A percentile compares a stretch with the other conserved stretches of the same genome.
These are phyloP conservation scores for Notamacropus eugenii DNA, from an alignment of 2,797 vertebrate species.

Conservation along the genomic window DNA sequence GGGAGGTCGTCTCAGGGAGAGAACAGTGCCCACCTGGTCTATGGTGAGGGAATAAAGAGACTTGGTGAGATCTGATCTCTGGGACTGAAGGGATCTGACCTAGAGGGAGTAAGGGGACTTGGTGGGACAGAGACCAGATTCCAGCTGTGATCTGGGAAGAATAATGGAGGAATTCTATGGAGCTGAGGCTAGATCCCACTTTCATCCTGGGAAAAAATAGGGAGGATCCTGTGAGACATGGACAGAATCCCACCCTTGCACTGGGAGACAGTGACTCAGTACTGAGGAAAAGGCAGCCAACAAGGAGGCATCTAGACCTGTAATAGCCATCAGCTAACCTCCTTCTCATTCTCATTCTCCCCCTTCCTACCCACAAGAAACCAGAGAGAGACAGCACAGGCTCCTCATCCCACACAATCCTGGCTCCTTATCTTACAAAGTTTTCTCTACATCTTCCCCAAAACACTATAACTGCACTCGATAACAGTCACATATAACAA, in stretches of 20 bases:
- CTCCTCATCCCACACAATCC: background rate
- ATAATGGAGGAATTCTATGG: background rate
- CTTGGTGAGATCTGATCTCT: background rate
- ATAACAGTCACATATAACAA: background rate
- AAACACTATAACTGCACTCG: background rate
- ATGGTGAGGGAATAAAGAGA: background rate
- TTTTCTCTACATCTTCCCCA: background rate
- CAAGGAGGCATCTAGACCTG: background rate
- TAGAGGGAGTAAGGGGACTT: background rate
- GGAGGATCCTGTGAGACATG: background rate
- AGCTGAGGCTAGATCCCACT: background rate
- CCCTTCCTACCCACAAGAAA: background rate
- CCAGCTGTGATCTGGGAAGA: background rate
- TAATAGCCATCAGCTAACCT: background rate
- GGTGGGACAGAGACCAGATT: background rate
- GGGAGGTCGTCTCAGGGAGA: background rate
- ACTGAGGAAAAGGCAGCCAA: background rate
- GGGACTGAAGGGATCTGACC: background rate
- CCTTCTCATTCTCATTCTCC: slow-evolving; percentile 15
- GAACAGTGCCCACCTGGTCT: background rate
- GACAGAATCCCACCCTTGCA: background rate
- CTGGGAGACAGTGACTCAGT: background rate
- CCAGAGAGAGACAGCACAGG: background rate
- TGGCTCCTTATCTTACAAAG: background rate
- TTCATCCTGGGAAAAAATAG: background rate